These are phyloP conservation scores for Aphidoletes aphidimyza DNA, from an alignment of 2,888 invertebrate species.

Conservation along the genomic window DNA sequence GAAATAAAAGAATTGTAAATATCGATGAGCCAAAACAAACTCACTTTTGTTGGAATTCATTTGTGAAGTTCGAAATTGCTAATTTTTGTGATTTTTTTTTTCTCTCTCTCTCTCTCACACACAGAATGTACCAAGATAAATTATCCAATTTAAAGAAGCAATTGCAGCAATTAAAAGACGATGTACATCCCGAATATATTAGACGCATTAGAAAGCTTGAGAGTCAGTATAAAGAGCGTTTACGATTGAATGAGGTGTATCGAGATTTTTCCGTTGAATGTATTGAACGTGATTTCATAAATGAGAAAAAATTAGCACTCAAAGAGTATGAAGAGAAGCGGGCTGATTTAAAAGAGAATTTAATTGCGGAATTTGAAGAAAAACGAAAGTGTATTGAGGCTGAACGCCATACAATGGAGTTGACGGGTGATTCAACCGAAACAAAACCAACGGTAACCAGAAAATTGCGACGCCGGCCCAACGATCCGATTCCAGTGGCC, in stretches of 20 bases:
- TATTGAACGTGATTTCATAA: conserved; percentile 86
- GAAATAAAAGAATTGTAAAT: conserved; percentile 66
- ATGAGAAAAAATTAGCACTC: conserved; percentile 87
- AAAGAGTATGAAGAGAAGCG: conserved; percentile 93
- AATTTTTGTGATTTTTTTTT: conserved; percentile 52
- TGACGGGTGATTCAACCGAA: conserved; percentile 89
- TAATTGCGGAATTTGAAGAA: conserved; percentile 92
- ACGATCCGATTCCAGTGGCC: conserved; percentile 91
- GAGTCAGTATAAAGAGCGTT: conserved; percentile 81
- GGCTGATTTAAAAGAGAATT: conserved; percentile 83
- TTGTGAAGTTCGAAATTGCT: conserved; percentile 14
- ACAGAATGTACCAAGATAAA: conserved; percentile 90
- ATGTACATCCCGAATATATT: conserved; percentile 86
- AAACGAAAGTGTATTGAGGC: conserved; percentile 89
- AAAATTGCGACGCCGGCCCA: conserved; percentile 89
- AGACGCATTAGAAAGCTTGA: conserved; percentile 85
- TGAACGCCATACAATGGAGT: conserved; percentile 87
- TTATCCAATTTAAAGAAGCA: conserved; percentile 88
- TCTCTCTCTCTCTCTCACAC: too few relatives aligned
- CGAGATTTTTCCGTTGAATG: conserved; percentile 86
- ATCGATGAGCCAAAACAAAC: neutral
- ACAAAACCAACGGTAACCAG: conserved; percentile 96
- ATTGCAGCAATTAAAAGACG: conserved; percentile 86
- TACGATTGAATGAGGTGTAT: conserved; percentile 79
- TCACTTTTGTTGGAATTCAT: neutral